Percentiles rank a stretch among this genome's conserved stretches.
Evolutionary conservation across 2,888 invertebrate species (phyloP).

Genomic region (Agonum fuliginosum): DNA sequence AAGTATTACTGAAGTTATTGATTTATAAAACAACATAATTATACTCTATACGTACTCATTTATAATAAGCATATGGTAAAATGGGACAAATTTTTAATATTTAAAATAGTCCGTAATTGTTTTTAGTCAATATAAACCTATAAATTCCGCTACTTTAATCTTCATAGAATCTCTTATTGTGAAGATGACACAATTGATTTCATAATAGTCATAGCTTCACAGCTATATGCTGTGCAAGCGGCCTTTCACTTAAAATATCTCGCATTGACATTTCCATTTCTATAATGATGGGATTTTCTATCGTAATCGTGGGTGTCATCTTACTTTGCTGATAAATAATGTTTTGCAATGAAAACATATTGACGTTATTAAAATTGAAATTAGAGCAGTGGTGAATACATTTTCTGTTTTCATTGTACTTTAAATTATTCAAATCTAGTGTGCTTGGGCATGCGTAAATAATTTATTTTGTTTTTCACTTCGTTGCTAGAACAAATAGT

Average conservation of each 20-base stretch:
- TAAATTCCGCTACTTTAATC: not conserved
- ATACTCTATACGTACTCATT: not conserved
- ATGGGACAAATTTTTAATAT: conserved; percentile 11
- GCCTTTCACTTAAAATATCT: conserved; percentile 54
- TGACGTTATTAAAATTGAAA: conserved; percentile 32
- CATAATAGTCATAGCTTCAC: conserved; percentile 11
- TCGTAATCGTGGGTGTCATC: conserved; percentile 29
- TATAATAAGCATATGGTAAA: no score
- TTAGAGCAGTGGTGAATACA: conserved; percentile 36
- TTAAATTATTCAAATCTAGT: conserved; percentile 44
- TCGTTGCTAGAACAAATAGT: conserved; percentile 39
- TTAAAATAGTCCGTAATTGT: conserved; percentile 13
- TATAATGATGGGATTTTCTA: conserved; percentile 1
- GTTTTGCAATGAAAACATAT: conserved; percentile 2
- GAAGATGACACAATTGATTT: conserved; percentile 54
- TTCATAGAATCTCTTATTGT: not conserved
- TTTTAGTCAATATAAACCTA: not conserved
- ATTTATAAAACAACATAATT: not conserved
- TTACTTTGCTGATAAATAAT: not conserved
- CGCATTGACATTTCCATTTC: conserved; percentile 55
- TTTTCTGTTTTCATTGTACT: conserved; percentile 50
- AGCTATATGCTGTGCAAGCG: conserved; percentile 20
- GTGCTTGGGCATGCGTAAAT: conserved; percentile 53
- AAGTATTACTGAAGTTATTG: not conserved
- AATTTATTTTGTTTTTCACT: conserved; percentile 45